A percentile compares a stretch with the other conserved stretches of the same genome.
phyloP scores from a whole-genome alignment of 2,113 vertebrate genomes.

The Xenopus laevis region DNA sequence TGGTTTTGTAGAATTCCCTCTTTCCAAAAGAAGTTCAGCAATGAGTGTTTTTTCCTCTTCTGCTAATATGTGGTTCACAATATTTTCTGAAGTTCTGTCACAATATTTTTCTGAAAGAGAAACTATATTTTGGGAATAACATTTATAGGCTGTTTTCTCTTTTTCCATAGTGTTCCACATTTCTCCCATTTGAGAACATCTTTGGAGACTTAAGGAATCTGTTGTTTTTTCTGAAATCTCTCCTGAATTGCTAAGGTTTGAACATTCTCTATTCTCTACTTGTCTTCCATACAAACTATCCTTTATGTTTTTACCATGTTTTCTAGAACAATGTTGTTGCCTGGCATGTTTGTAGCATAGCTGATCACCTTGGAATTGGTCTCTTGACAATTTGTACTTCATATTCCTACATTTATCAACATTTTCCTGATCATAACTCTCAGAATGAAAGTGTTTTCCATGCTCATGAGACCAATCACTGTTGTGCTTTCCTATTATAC shows the following conservation, averaged over 20 bases:
- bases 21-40: constrained; percentile 63
- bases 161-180: not conserved
- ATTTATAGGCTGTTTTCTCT: constrained; percentile 42
- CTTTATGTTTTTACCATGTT: constrained; percentile 40
- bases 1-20: constrained; percentile 58
- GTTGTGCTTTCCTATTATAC: constrained; percentile 60
- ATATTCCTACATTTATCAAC: constrained; percentile 47
- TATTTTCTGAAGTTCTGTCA: constrained; percentile 45
- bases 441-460: constrained; percentile 1
- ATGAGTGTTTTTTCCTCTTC: constrained; percentile 53
- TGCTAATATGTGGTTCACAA: constrained; percentile 24
- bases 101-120: constrained; percentile 38
- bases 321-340: constrained; percentile 42
- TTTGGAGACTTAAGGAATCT: constrained; percentile 42
- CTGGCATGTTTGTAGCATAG: constrained; percentile 59
- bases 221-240: constrained; percentile 52
- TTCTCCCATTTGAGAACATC: constrained; percentile 30
- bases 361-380: constrained; percentile 60
- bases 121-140: constrained; percentile 20
- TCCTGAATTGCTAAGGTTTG: constrained; percentile 35
- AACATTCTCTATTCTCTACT: constrained; percentile 44
- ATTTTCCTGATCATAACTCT: constrained; percentile 43
- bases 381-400: constrained; percentile 52
- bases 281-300: constrained; percentile 45
- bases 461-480: constrained; percentile 53